Evolutionary conservation across 2,888 invertebrate species (phyloP).

Genomic region (Drosophila trichaetosa): DNA sequence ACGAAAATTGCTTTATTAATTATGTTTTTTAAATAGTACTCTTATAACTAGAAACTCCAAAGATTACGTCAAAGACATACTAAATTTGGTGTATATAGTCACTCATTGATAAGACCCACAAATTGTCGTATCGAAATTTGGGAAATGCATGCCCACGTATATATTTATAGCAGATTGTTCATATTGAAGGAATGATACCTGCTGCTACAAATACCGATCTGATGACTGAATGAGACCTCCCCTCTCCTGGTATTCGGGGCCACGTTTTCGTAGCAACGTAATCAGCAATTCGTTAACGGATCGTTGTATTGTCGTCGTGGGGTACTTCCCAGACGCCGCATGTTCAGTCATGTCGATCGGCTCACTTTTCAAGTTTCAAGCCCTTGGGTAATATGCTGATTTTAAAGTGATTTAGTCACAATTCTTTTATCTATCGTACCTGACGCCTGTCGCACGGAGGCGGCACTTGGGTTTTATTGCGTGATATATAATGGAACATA

Average conservation of each 20-base stretch:
- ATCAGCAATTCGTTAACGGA: conserved; percentile 48
- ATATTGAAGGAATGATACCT: conserved; percentile 36
- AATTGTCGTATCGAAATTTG: conserved; percentile 32
- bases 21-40: background rate
- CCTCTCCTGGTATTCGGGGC: background rate
- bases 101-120: conserved; percentile 24
- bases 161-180: conserved; percentile 52
- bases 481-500: conserved; percentile 13
- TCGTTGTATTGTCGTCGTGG: conserved; percentile 15
- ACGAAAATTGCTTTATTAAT: background rate
- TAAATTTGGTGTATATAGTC: background rate
- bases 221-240: conserved; percentile 49
- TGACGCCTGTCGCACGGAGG: conserved; percentile 14
- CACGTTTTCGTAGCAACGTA: conserved; percentile 17
- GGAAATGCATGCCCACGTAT: conserved; percentile 15
- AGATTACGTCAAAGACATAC: background rate
- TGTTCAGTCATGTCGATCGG: conserved; percentile 30
- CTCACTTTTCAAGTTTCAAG: conserved; percentile 33
- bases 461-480: background rate
- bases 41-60: background rate
- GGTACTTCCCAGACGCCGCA: conserved; percentile 57
- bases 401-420: conserved; percentile 66
- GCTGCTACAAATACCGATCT: conserved; percentile 60
- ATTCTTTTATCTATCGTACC: conserved; percentile 43
- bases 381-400: conserved; percentile 61